These are phyloP conservation scores for Horisme vitalbata DNA, from an alignment of 2,888 invertebrate genomes.

Conservation along the genomic window DNA sequence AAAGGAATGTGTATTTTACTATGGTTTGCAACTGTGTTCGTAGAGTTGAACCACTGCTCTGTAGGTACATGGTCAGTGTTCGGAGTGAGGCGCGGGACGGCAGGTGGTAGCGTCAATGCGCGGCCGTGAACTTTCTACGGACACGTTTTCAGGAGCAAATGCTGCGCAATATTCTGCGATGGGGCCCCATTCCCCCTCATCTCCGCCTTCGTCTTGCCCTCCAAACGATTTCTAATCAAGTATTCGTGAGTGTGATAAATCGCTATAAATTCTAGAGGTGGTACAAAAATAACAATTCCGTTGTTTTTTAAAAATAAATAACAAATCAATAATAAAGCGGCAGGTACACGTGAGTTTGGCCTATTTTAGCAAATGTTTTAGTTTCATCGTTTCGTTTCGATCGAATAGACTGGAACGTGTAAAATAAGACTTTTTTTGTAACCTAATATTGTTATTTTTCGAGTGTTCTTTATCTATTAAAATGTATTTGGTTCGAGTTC, in stretches of 20 bases:
- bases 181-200: slow-evolving; percentile 57
- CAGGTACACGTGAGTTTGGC: no score
- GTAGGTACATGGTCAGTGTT: slow-evolving; percentile 8
- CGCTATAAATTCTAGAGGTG: slow-evolving; percentile 8
- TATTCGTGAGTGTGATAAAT: slow-evolving; percentile 33
- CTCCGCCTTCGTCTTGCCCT: slow-evolving; percentile 44
- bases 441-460: background rate
- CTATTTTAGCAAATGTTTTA: background rate
- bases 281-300: background rate
- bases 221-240: slow-evolving; percentile 36
- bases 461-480: slow-evolving; percentile 26
- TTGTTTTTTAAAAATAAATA: background rate
- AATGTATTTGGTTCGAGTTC: slow-evolving; percentile 72
- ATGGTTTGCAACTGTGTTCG: no score
- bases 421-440: background rate
- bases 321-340: background rate
- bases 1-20: no score
- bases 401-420: background rate
- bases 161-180: slow-evolving; percentile 75
- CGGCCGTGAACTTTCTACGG: slow-evolving; percentile 83
- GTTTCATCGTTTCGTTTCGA: background rate
- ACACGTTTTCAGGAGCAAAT: slow-evolving; percentile 80
- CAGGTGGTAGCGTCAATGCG: slow-evolving; percentile 77
- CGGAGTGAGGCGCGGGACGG: slow-evolving; percentile 50
- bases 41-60: slow-evolving; percentile 6